Base-by-base conservation (phyloP, 1,140 invertebrate species). In the Dreissena polymorpha region DNA sequence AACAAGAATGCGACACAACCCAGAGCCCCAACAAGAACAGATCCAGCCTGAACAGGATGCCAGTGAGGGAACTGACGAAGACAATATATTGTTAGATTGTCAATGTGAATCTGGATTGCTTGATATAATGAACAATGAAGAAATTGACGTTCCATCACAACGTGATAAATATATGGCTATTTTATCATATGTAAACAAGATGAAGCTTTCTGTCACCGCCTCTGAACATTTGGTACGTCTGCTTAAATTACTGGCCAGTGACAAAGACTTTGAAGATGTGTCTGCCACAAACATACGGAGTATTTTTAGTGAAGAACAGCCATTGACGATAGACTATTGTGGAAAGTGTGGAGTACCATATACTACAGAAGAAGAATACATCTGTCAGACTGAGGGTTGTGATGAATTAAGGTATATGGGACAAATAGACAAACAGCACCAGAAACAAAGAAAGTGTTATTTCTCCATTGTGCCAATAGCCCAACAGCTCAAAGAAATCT, bases 291-390 rank as follows among this genome's bases (percentile, higher is more conserved):
- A 25, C 23, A n/a, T 63, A 25, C 18, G 23, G 60, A 63, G 60
- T 63, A 39, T 27, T 16, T 68, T 68, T 68, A 68, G 23, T 21
- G 67, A 68, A 21, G 29, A 7, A 21, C 18, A 68, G 23, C 25
- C 67, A 25, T 21, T 68, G 23, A 68, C 14, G 14, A 60, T 68
- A 21, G 67, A 68, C 67, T 68, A 21, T 68, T 68, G 67, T 68
- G 18, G 23, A 18, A 68, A 68, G 25, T 68, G 67, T 27, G 25
- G 25, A 27, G 18, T 16, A 16, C 67, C 16, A 21, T 68, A 21
- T 68, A 18, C 18, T 21, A 39, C 14, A 39, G 67, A 68, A 21
- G 67, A 21, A 21, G 25, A 16, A 68, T 68, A 68, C 29, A 68
- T 27, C 16, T 68, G 67, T 68, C 16, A n/a, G 14, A 68, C 67